Conservation (phyloP, 1,140 invertebrate genomes). For the Polypedilum vanderplanki region DNA sequence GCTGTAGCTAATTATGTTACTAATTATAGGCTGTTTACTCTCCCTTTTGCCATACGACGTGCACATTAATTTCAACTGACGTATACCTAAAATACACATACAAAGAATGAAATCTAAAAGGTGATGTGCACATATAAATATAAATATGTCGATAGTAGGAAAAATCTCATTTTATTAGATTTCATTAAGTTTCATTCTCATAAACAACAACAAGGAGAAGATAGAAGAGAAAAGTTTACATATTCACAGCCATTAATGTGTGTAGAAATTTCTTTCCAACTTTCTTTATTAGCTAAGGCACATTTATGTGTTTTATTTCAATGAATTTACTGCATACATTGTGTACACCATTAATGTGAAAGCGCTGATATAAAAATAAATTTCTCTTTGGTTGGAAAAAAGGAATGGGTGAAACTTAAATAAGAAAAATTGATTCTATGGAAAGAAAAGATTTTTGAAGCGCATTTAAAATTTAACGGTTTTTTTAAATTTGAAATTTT, state of each 20-base stretch:
- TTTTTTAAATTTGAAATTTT: too few relatives aligned
- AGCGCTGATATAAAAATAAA: too few relatives aligned
- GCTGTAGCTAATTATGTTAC: constrained; percentile 16
- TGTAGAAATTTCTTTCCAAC: background rate
- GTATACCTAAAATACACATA: background rate
- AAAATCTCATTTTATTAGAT: constrained; percentile 1
- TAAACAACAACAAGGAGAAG: constrained; percentile 9
- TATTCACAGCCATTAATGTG: background rate
- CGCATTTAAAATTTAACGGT: too few relatives aligned
- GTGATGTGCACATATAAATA: background rate
- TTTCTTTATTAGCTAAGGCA: background rate
- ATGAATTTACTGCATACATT: background rate
- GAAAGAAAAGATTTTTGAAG: too few relatives aligned
- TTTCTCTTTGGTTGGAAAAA: too few relatives aligned
- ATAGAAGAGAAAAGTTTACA: constrained; percentile 1
- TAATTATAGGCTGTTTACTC: constrained; percentile 25
- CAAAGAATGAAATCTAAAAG: background rate
- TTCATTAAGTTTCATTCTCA: constrained; percentile 26
- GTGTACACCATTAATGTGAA: background rate
- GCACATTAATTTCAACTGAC: constrained; percentile 1
- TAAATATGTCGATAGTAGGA: constrained; percentile 13
- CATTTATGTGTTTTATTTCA: constrained; percentile 19
- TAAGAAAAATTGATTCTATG: too few relatives aligned
- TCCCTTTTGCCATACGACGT: background rate
- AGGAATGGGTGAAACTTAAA: too few relatives aligned